phyloP scores from a whole-genome alignment of 1,140 invertebrate genomes.

The Fopius arisanus region DNA sequence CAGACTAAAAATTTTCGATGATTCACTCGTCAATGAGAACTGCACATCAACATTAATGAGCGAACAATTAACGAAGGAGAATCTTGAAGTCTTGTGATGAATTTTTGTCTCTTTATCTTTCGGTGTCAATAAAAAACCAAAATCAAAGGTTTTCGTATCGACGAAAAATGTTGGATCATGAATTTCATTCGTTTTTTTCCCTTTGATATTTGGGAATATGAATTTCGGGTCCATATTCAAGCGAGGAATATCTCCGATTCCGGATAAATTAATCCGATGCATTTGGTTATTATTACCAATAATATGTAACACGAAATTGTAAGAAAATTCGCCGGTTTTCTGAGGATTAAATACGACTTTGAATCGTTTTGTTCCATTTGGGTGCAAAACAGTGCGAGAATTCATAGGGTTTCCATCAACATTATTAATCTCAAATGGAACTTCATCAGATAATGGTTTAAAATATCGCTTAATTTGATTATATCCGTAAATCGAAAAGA shows the following conservation, averaged over 20 bases:
- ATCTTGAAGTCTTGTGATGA: conserved; percentile 16
- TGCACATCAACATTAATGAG: conserved; percentile 36
- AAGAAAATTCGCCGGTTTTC: conserved; percentile 33
- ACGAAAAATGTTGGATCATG: conserved; percentile 45
- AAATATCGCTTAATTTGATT: not conserved
- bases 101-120: conserved; percentile 39
- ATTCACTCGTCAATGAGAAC: conserved; percentile 36
- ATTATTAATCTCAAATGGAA: not conserved
- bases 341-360: conserved; percentile 45
- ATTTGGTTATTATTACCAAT: conserved; percentile 31
- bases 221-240: conserved; percentile 42
- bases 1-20: conserved; percentile 36
- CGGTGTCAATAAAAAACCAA: conserved; percentile 46
- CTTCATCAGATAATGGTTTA: not conserved
- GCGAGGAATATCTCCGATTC: conserved; percentile 42
- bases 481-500: not conserved
- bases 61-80: conserved; percentile 50
- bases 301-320: conserved; percentile 40
- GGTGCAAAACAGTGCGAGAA: conserved; percentile 43
- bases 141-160: conserved; percentile 44
- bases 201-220: conserved; percentile 44
- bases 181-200: conserved; percentile 31
- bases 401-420: conserved; percentile 36
- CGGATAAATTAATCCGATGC: conserved; percentile 41
- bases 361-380: conserved; percentile 41